phyloP scores from a whole-genome alignment of 2,113 vertebrate genomes.

The Speoplatyrhinus poulsoni region DNA sequence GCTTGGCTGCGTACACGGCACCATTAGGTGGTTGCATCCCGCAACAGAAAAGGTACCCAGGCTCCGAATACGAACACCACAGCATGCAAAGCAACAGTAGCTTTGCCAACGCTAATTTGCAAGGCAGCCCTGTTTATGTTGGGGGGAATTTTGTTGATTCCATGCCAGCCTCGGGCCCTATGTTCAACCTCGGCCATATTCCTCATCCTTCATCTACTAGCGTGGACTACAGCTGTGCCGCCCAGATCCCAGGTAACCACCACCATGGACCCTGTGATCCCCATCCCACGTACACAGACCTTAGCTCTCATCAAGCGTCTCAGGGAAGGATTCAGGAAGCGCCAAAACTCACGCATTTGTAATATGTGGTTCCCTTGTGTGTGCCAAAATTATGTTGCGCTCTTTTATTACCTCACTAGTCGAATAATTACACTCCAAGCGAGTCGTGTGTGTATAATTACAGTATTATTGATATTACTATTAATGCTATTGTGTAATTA shows the following conservation, averaged over 20 bases:
- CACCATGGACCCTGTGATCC: constrained; percentile 99
- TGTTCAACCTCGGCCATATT: constrained; percentile 98
- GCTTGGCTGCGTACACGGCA: constrained; percentile 97
- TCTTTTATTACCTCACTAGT: constrained; percentile 95
- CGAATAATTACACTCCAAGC: constrained; percentile 82
- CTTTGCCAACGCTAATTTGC: constrained; percentile 93
- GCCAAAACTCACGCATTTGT: constrained; percentile 99
- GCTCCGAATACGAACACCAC: constrained; percentile 94
- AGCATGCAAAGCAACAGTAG: constrained; percentile 91
- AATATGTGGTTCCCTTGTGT: constrained; percentile 73
- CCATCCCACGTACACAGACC: constrained; percentile 99
- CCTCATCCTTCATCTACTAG: constrained; percentile 98
- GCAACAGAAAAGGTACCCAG: constrained; percentile 96
- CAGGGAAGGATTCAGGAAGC: constrained; percentile 99
- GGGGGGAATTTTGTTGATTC: constrained; percentile 99
- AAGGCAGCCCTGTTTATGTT: constrained; percentile 98
- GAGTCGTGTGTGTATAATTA: constrained; percentile 85
- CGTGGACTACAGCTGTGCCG: constrained; percentile 99
- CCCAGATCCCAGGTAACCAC: constrained; percentile 97
- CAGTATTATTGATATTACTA: constrained; percentile 84
- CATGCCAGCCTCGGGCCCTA: constrained; percentile 97
- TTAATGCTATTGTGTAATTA: constrained; percentile 82
- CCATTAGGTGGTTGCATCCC: constrained; percentile 96
- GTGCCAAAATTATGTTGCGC: constrained; percentile 78
- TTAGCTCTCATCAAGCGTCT: constrained; percentile 97